phyloP scores from a whole-genome alignment of 2,888 invertebrate genomes.

The Anoncus sp. region DNA sequence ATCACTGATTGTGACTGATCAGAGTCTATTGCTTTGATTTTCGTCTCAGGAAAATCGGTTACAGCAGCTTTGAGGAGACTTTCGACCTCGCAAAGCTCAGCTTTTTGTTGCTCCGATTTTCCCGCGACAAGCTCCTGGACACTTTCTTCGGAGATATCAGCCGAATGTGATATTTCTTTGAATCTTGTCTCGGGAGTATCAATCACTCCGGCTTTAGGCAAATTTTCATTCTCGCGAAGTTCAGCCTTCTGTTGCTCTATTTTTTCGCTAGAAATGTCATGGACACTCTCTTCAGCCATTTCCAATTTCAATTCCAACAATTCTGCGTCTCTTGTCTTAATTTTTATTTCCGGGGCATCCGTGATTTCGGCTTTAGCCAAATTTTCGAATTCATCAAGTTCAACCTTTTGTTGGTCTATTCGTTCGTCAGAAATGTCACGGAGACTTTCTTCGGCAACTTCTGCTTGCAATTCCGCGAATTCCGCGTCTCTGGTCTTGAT shows the following conservation, averaged over 20 bases:
- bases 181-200: slow-evolving; percentile 31
- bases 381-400: not conserved
- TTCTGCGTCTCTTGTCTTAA: slow-evolving; percentile 26
- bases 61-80: slow-evolving; percentile 7
- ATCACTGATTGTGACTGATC: slow-evolving; percentile 35
- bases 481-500: slow-evolving; percentile 4
- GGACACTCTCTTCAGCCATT: slow-evolving; percentile 23
- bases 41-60: not conserved
- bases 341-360: slow-evolving; percentile 11
- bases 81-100: not conserved
- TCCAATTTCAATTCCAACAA: slow-evolving; percentile 25
- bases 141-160: slow-evolving; percentile 48
- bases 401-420: slow-evolving; percentile 3
- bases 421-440: slow-evolving; percentile 12
- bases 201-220: slow-evolving; percentile 12
- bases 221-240: slow-evolving; percentile 12
- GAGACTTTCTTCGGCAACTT: slow-evolving; percentile 37
- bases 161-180: not conserved
- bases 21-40: slow-evolving; percentile 23
- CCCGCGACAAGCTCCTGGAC: not conserved
- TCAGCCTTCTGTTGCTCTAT: slow-evolving; percentile 35
- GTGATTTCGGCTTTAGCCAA: slow-evolving; percentile 6
- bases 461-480: slow-evolving; percentile 19
- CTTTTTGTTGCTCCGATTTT: slow-evolving; percentile 5
- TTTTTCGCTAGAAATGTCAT: slow-evolving; percentile 31